Evolutionary conservation across 2,113 vertebrate species (phyloP).

Genomic region (Neogale vison): DNA sequence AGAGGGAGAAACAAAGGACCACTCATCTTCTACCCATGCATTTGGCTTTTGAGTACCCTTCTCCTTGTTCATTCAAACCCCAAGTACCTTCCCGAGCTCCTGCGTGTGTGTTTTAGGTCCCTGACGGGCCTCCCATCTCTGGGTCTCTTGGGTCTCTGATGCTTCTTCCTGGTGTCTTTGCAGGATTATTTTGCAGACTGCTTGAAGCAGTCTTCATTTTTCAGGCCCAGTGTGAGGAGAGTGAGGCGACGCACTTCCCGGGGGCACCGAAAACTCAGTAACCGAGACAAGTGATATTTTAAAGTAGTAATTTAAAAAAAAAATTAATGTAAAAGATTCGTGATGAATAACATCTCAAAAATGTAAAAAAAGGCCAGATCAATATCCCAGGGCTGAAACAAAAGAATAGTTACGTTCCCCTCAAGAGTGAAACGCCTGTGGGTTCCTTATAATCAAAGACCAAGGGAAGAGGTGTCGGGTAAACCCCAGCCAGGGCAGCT

Average conservation of each 20-base stretch:
- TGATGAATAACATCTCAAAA: neutral
- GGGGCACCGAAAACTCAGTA: neutral
- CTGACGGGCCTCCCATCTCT: neutral
- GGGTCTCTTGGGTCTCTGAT: too few relatives aligned
- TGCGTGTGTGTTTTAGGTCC: neutral
- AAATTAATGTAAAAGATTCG: neutral
- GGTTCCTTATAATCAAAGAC: neutral
- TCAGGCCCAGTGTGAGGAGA: neutral
- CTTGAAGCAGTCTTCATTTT: neutral
- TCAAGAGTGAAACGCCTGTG: neutral
- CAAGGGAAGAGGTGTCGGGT: neutral
- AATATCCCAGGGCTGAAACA: neutral
- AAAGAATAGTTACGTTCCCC: neutral
- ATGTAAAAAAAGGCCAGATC: neutral
- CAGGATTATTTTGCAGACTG: neutral
- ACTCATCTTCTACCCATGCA: accelerated
- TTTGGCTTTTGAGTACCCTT: neutral
- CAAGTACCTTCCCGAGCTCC: accelerated
- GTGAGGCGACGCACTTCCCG: neutral
- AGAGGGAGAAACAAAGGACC: neutral
- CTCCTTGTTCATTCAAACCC: neutral
- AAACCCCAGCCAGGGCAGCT: neutral
- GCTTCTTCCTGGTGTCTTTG: neutral
- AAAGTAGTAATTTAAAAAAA: neutral
- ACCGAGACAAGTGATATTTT: neutral